Evolutionary conservation across 2,888 invertebrate species (phyloP), one percentile per base, ranked within the genome.

Genomic region (Hydrotaea diabolus): DNA sequence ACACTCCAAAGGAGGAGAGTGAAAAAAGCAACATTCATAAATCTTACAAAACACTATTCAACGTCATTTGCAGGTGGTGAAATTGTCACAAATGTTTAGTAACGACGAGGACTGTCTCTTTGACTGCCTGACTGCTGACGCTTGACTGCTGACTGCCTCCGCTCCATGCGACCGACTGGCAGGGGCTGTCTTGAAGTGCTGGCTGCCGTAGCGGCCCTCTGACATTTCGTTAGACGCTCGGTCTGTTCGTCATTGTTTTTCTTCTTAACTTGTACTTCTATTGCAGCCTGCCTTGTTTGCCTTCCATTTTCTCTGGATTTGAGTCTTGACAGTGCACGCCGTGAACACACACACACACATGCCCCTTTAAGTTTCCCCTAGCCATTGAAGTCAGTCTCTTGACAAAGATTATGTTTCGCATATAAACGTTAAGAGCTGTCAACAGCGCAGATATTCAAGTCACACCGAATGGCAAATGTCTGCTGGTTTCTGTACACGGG

Each of bases 381-480:
- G 66, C 43, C 66, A 75, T 75, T 62, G 53, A 78, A 31, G 72
- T 75, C 72, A 49, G 82, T 85, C 79, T 79, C 81, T 82, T 85
- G 79, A 79, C 74, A 82, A 85, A 85, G 79, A 85, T 85, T 82
- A 85, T 85, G 53, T 82, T 82, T 82, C 82, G 76, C 82, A 85
- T 77, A 85, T 82, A 85, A 82, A 79, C 78, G 81, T 85, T 85
- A 85, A 85, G 71, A 85, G 79, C 82, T 85, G 85, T 85, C 85
- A 85, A 17, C 66, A 77, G 85, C 77, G 73, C 81, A 57, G 66
- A 85, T 76, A 81, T 76, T 49, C 39, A 69, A 64, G 80, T 76
- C 55, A 23, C 57, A 79, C 53, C 62, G 53, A 21, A 59, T 64
- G 55, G 43, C 19, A 71, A 57, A 81, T 78, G 80, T 73, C 64